A percentile compares a stretch with the other conserved stretches of the same genome.
These are phyloP conservation scores for Aphodius sticticus DNA, from an alignment of 2,888 invertebrate species.

Conservation along the genomic window DNA sequence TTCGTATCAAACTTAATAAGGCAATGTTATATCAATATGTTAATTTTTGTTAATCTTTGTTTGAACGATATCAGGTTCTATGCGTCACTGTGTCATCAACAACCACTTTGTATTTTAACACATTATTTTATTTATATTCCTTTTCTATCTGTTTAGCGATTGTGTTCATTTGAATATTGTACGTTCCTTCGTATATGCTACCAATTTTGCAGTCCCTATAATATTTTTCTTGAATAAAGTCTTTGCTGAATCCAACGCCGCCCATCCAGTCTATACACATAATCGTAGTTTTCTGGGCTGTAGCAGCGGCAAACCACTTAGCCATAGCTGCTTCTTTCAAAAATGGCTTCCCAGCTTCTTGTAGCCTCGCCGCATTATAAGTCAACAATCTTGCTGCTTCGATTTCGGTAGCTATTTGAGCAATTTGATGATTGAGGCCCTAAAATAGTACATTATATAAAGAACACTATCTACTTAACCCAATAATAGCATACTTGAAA, in stretches of 20 bases:
- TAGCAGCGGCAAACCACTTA: conserved; percentile 86
- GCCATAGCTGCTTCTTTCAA: conserved; percentile 97
- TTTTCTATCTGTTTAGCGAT: conserved; percentile 89
- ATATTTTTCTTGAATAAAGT: conserved; percentile 93
- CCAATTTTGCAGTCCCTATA: conserved; percentile 97
- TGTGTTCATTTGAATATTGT: conserved; percentile 95
- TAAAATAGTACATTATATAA: conserved; percentile 55
- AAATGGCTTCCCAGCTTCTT: conserved; percentile 83
- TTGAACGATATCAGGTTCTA: too few relatives aligned
- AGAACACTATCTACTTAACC: not conserved
- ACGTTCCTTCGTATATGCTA: conserved; percentile 95
- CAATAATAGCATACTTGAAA: conserved; percentile 78
- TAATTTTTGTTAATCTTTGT: too few relatives aligned
- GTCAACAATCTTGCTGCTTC: conserved; percentile 89
- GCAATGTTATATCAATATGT: too few relatives aligned
- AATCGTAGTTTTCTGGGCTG: conserved; percentile 85
- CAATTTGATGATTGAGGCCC: conserved; percentile 96
- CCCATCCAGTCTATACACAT: conserved; percentile 99
- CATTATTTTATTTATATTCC: conserved; percentile 60
- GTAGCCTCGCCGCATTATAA: conserved; percentile 93
- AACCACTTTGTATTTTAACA: too few relatives aligned
- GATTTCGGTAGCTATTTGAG: conserved; percentile 86
- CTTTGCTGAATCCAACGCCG: conserved; percentile 95
- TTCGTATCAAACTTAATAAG: too few relatives aligned
- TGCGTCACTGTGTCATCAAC: too few relatives aligned